Percentiles rank a stretch among this genome's conserved stretches.
These are phyloP conservation scores for Acromyrmex charruanus DNA, from an alignment of 1,140 invertebrate genomes.

Conservation along the genomic window DNA sequence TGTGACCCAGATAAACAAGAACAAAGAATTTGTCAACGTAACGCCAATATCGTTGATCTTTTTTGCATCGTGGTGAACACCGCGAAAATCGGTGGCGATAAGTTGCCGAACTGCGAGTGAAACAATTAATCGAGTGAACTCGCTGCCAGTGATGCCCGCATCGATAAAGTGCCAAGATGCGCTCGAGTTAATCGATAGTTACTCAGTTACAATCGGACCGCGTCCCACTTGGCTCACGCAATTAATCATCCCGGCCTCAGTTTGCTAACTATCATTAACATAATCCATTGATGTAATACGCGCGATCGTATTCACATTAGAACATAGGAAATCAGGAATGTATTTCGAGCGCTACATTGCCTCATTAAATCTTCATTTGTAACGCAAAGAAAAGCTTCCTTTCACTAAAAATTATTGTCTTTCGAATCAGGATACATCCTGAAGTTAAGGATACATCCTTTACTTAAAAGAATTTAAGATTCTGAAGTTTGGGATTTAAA, in stretches of 20 bases:
- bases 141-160: slow-evolving; percentile 46
- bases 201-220: slow-evolving; percentile 59
- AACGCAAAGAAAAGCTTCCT: not conserved
- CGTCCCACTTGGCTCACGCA: slow-evolving; percentile 52
- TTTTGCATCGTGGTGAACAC: not conserved
- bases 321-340: slow-evolving; percentile 21
- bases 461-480: not conserved
- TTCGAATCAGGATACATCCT: not conserved
- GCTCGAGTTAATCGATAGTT: slow-evolving; percentile 59
- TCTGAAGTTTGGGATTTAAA: not conserved
- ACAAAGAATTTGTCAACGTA: not conserved
- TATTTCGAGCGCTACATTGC: not conserved
- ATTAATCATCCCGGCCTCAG: slow-evolving; percentile 55
- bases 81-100: slow-evolving; percentile 47
- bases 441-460: too few species aligned
- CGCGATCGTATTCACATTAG: slow-evolving; percentile 29
- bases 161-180: slow-evolving; percentile 72
- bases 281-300: slow-evolving; percentile 45
- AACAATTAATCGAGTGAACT: slow-evolving; percentile 58
- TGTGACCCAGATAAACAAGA: not conserved
- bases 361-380: not conserved
- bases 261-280: slow-evolving; percentile 62
- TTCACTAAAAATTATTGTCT: not conserved
- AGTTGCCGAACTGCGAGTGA: slow-evolving; percentile 40
- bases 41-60: not conserved